Base-by-base conservation (phyloP, 1,140 invertebrate species). In the Rhynchophorus ferrugineus region DNA sequence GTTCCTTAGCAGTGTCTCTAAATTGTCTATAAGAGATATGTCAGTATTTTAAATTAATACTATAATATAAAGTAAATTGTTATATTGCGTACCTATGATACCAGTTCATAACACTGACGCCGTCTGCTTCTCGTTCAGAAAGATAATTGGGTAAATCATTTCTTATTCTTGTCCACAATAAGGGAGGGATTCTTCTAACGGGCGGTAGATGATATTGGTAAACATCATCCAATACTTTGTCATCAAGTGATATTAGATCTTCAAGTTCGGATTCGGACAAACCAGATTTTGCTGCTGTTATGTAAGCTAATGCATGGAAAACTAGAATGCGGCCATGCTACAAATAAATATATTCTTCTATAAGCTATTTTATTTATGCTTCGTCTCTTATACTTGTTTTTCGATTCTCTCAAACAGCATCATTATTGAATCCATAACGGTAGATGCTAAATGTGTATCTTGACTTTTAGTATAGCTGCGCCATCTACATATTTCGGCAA, bases 161-260 rank as follows among this genome's bases (percentile, higher is more conserved):
- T 20, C 92, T 76, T 29, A 96, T 95, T 60, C 95, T 75, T 0
- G 94, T 98, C 95, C 95, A 98, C 0, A 98, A 73, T 3, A 98
- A 68, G 0, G 95, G 95, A 2, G 95, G 95, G 45, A 98, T 98
- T 46, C 95, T 75, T 36, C 95, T 74, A 0, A 95, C 92, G 0
- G 95, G 95, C 1, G 95, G 95, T 64, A 98, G 78, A 77, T 98
- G 93, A 67, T 98, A 98, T 67, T 99, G 95, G 65, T 98, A 99
- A 0, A 99, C 94, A 64, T 99, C 95, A 64, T 98, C 95, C 36
- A 99, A 70, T 1, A 85, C 81, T 67, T 87, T 89, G 70, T 98
- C 92, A 62, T 96, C 93, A 39, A 97, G 65, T 0, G 92, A 95
- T 55, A 97, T 95, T 6, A 95, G 72, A 75, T 97, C 93, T 71